Conservation (phyloP, 53 echinoderm and acorn worm genomes). For the Zoroaster sp. region DNA sequence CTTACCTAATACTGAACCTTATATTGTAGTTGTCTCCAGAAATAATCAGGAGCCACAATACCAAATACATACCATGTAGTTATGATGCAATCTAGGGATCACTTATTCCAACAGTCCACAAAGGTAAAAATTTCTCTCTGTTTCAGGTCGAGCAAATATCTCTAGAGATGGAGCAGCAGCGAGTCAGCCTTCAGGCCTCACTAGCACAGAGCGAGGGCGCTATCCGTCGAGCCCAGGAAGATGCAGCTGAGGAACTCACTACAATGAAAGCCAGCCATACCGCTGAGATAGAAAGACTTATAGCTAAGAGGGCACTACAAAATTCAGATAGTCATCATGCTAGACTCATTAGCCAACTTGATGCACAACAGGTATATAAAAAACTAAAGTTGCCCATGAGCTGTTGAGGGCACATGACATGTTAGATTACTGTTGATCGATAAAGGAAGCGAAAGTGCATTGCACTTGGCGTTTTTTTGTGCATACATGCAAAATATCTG, state of each 20-base stretch:
- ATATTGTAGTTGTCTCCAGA: too few relatives aligned
- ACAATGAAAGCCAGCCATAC: slow-evolving; percentile 59
- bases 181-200: slow-evolving; percentile 69
- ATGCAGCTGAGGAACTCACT: slow-evolving; percentile 60
- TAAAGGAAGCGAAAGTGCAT: too few relatives aligned
- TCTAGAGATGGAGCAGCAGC: slow-evolving; percentile 88
- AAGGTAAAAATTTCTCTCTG: not conserved
- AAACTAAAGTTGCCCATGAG: too few relatives aligned
- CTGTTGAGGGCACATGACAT: too few relatives aligned
- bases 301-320: slow-evolving; percentile 67
- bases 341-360: slow-evolving; percentile 67
- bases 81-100: not conserved
- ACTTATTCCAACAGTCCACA: not conserved
- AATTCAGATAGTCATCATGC: slow-evolving; percentile 62
- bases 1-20: too few relatives aligned
- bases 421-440: too few relatives aligned
- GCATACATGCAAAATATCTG: too few relatives aligned
- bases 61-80: not conserved
- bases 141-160: slow-evolving; percentile 71
- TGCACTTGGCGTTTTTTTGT: too few relatives aligned
- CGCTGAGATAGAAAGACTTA: slow-evolving; percentile 70
- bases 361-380: slow-evolving; percentile 95
- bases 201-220: slow-evolving; percentile 87
- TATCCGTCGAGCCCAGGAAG: slow-evolving; percentile 70
- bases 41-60: too few relatives aligned